These are phyloP conservation scores for Odontomachus brunneus DNA, from an alignment of 1,140 invertebrate genomes.

Conservation along the genomic window DNA sequence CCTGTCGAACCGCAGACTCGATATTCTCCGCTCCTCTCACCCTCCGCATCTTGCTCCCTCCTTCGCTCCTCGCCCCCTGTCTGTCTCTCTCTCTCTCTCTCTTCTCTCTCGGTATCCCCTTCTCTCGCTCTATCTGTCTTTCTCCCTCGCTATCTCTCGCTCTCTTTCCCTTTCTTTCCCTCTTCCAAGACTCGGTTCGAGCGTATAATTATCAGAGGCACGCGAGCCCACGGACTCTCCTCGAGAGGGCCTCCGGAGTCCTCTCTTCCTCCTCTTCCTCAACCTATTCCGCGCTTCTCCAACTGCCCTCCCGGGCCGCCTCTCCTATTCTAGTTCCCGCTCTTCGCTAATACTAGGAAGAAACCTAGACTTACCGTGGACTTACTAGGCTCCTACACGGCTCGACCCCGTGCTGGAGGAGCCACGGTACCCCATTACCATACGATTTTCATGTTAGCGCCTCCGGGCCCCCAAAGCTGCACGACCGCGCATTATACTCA, in stretches of 20 bases:
- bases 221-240: slow-evolving; percentile 81
- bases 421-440: slow-evolving; percentile 81
- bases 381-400: slow-evolving; percentile 66
- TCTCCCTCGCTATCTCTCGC: slow-evolving; percentile 19
- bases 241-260: slow-evolving; percentile 64
- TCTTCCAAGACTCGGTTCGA: slow-evolving; percentile 74
- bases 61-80: background rate
- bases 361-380: slow-evolving; percentile 77
- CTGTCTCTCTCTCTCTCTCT: background rate
- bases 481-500: slow-evolving; percentile 82
- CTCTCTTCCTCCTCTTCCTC: slow-evolving; percentile 62
- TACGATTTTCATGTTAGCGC: slow-evolving; percentile 83
- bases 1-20: slow-evolving; percentile 82
- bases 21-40: slow-evolving; percentile 64
- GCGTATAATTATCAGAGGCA: slow-evolving; percentile 84
- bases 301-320: slow-evolving; percentile 14
- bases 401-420: slow-evolving; percentile 71
- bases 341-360: slow-evolving; percentile 78
- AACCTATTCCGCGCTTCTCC: slow-evolving; percentile 35
- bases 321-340: slow-evolving; percentile 41
- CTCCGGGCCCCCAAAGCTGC: slow-evolving; percentile 80
- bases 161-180: slow-evolving; percentile 49
- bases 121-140: slow-evolving; percentile 44
- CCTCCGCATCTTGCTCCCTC: background rate
- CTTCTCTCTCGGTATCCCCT: background rate